A percentile compares a stretch with the other conserved stretches of the same genome.
These are phyloP conservation scores for Calidris pugnax DNA, from an alignment of 2,113 vertebrate genomes.

Conservation along the genomic window DNA sequence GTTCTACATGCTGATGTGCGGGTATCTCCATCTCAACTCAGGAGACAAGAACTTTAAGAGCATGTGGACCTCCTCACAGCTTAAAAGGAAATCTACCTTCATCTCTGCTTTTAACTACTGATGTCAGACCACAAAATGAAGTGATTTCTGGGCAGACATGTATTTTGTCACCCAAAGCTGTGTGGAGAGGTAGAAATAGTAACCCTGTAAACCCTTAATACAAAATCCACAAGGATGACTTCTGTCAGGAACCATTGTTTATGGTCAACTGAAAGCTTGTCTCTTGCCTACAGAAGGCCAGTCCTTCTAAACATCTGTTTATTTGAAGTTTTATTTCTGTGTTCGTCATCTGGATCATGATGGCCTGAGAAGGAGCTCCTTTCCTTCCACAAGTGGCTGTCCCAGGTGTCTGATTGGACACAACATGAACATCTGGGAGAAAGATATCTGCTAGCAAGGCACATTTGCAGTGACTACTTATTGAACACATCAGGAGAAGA, in stretches of 20 bases:
- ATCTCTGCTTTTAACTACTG: not conserved
- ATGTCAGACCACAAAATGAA: not conserved
- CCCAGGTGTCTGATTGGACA: not conserved
- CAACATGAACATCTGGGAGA: not conserved
- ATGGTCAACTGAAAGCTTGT: not conserved
- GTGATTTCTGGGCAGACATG: not conserved
- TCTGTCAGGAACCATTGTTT: not conserved
- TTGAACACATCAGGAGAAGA: not conserved
- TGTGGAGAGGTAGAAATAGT: not conserved
- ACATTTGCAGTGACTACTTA: not conserved
- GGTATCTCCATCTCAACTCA: not conserved
- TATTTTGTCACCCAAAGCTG: not conserved
- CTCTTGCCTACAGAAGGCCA: not conserved
- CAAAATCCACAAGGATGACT: not conserved
- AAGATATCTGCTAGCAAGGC: not conserved
- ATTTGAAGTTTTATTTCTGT: not conserved
- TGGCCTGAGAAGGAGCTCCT: not conserved
- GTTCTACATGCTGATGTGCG: not conserved
- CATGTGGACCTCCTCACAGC: not conserved
- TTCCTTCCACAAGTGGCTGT: not conserved
- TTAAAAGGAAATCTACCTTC: not conserved
- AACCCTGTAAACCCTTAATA: not conserved
- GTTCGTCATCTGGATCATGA: not conserved
- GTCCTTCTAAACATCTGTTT: not conserved
- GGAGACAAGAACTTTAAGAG: not conserved